phyloP scores from a whole-genome alignment of 2,113 vertebrate species.

The Vanacampus margaritifer region DNA sequence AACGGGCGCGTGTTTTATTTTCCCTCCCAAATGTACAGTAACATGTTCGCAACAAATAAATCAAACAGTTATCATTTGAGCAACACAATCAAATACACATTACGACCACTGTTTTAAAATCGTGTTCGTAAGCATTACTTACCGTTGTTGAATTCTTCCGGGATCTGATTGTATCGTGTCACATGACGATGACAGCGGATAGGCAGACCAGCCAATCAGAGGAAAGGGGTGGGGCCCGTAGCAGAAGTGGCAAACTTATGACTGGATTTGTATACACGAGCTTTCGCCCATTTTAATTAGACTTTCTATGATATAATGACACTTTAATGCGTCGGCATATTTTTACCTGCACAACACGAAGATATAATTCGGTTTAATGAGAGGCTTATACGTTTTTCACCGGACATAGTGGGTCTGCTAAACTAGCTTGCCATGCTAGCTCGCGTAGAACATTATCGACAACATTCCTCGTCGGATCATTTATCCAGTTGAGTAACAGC shows the following conservation, averaged over 20 bases:
- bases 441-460: constrained; percentile 14
- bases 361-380: neutral
- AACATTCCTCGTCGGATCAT: constrained; percentile 16
- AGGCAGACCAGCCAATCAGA: constrained; percentile 35
- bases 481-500: neutral
- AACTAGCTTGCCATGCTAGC: constrained; percentile 50
- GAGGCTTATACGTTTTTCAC: neutral
- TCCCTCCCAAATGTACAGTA: neutral
- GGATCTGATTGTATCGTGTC: constrained; percentile 14
- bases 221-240: neutral
- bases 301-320: neutral
- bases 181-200: constrained; percentile 52
- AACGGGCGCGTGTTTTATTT: neutral
- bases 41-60: neutral
- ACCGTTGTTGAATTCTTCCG: constrained; percentile 34
- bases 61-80: neutral
- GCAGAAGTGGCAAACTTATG: constrained; percentile 10
- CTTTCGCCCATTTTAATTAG: neutral
- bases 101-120: neutral
- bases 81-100: neutral
- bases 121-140: constrained; percentile 18
- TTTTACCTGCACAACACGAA: too few species aligned
- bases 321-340: neutral
- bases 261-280: neutral
- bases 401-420: neutral